phyloP scores from a whole-genome alignment of 2,113 vertebrate species.

The Andinoacara biseriatus region DNA sequence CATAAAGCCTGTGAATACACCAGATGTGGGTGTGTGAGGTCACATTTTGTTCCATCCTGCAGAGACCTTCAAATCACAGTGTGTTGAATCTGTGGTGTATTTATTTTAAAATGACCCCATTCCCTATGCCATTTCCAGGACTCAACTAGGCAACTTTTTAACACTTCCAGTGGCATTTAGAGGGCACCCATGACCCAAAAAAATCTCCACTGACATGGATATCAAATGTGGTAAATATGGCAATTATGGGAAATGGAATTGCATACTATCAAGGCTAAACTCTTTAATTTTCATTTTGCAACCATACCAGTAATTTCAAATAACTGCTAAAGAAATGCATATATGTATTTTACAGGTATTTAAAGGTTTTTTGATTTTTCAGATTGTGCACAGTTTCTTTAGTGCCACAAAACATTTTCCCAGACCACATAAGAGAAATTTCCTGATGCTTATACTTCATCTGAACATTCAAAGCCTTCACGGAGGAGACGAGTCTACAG shows the following conservation, averaged over 20 bases:
- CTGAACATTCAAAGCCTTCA: neutral
- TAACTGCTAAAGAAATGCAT: neutral
- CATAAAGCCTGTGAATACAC: neutral
- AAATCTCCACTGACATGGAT: neutral
- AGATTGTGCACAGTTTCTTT: neutral
- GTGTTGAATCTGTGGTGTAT: neutral
- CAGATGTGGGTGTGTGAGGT: neutral
- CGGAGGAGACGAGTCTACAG: neutral
- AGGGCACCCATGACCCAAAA: neutral
- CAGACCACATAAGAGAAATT: neutral
- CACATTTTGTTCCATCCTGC: neutral
- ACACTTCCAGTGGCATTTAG: neutral
- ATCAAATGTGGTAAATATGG: neutral
- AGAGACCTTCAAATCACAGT: neutral
- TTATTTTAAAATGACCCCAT: neutral
- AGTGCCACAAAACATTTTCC: neutral
- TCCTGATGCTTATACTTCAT: neutral
- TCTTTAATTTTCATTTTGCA: neutral
- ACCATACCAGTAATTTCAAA: neutral
- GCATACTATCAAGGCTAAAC: no score
- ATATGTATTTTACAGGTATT: neutral
- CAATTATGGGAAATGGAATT: neutral
- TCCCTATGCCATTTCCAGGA: no score
- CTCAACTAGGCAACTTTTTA: neutral
- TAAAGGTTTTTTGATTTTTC: neutral